A percentile compares a stretch with the other conserved stretches of the same genome.
These are phyloP conservation scores for Paradoxurus hermaphroditus DNA, from an alignment of 2,113 vertebrate genomes.

Conservation along the genomic window DNA sequence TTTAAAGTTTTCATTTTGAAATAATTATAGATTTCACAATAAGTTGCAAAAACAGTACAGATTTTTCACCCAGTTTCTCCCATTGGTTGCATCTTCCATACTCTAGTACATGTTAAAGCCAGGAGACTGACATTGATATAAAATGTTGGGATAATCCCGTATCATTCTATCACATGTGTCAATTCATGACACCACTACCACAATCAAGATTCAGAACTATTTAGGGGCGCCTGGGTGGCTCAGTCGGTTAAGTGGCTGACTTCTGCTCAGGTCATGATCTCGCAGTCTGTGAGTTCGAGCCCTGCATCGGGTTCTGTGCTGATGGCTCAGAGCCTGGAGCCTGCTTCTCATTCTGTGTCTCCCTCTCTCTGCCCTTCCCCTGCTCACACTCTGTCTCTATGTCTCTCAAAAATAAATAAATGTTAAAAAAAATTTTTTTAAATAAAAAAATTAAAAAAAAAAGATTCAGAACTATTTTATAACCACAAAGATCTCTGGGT, in stretches of 20 bases:
- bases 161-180: not conserved
- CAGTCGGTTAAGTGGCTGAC: no score
- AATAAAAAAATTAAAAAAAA: no score
- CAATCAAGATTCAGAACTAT: not conserved
- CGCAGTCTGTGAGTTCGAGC: no score
- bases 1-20: conserved; percentile 4
- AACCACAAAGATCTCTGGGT: not conserved
- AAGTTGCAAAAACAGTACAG: not conserved
- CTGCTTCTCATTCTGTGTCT: no score
- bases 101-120: not conserved
- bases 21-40: not conserved
- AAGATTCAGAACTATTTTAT: not conserved
- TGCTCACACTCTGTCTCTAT: no score
- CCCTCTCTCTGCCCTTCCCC: no score
- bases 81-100: not conserved
- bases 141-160: not conserved
- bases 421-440: no score
- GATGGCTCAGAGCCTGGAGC: no score
- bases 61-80: not conserved
- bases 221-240: no score
- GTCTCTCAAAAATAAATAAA: no score
- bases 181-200: not conserved
- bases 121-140: not conserved
- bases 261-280: no score
- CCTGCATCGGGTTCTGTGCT: no score